Evolutionary conservation across 1,140 invertebrate species (phyloP), one percentile per base, ranked within the genome.

Genomic region (Tetramorium parvispinum): DNA sequence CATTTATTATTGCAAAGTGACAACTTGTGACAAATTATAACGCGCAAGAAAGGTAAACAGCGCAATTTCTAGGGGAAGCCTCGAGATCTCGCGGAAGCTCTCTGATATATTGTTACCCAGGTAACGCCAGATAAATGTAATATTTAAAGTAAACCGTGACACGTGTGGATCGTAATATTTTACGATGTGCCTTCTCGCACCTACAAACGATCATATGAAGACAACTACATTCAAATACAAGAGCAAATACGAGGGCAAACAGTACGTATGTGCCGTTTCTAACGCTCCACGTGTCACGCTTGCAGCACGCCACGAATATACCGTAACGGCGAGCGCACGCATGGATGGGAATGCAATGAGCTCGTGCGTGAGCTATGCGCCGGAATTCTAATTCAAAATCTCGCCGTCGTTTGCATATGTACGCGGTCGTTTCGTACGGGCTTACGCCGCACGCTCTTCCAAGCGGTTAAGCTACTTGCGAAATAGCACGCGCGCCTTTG

Each of bases 251-350:
- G 53, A 49, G 46, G 11, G 24, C 79, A 8, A 87, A 90, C 78
- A 53, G 78, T 81, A 68, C 13, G 10, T n/a, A 63, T 65, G 76
- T 79, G 51, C 51, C 40, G 37, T 85, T 73, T 85, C 81, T 88
- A 90, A 88, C 49, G 88, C 57, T 88, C 86, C 88, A 90, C 86
- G 88, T 90, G 86, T 81, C 88, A 49, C 61, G 32, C 49, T 43
- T 79, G 76, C 75, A 90, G 46, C 83, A 71, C 63, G n/a, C 24
- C 18, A 5, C 61, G 55, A 73, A 90, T 82, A 87, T 82, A 71
- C 27, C 11, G 13, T 71, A 76, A 71, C 66, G 37, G n/a, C 11
- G 21, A 40, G 27, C 32, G 27, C 37, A 51, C 76, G 77, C 61
- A 79, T 24, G 21, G 40, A 21, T 40, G 40, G 11, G 37, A 21